Evolutionary conservation across 2,888 invertebrate species (phyloP).

Genomic region (Calliscelio sp.): DNA sequence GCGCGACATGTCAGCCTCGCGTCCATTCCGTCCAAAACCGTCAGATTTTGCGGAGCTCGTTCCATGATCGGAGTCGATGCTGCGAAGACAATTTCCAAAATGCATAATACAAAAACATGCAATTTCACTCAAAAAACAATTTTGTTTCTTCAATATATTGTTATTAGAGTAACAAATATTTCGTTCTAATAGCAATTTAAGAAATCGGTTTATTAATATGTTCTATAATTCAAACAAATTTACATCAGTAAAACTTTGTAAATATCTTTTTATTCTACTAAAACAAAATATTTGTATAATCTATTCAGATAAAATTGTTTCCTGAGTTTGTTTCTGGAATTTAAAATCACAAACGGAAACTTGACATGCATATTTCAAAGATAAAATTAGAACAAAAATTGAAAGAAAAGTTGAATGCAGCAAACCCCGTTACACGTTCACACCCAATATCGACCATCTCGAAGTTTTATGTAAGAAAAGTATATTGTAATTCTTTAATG

Average conservation of each 20-base stretch:
- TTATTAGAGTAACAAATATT: slow-evolving; percentile 6
- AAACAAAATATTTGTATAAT: not conserved
- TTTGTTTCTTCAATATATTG: not conserved
- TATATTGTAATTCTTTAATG: slow-evolving; percentile 63
- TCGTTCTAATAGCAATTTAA: not conserved
- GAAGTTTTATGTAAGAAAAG: slow-evolving; percentile 61
- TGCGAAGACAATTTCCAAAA: slow-evolving; percentile 87
- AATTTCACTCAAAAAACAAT: slow-evolving; percentile 21
- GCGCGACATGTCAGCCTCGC: slow-evolving; percentile 95
- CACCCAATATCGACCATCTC: slow-evolving; percentile 65
- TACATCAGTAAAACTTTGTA: too few relatives aligned
- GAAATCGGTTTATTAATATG: too few relatives aligned
- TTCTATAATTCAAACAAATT: too few relatives aligned
- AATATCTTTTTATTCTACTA: not conserved
- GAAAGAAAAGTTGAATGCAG: slow-evolving; percentile 40
- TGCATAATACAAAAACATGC: slow-evolving; percentile 16
- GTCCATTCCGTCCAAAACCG: slow-evolving; percentile 97
- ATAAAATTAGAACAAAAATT: slow-evolving; percentile 30
- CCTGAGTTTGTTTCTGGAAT: slow-evolving; percentile 25
- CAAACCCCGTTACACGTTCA: slow-evolving; percentile 70
- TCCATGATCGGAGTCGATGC: slow-evolving; percentile 96
- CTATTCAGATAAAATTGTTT: slow-evolving; percentile 34
- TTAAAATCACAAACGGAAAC: slow-evolving; percentile 43
- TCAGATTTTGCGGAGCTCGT: slow-evolving; percentile 93
- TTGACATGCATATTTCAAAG: slow-evolving; percentile 61